Conservation (phyloP, 2,113 vertebrate species). For the Malurus melanocephalus region DNA sequence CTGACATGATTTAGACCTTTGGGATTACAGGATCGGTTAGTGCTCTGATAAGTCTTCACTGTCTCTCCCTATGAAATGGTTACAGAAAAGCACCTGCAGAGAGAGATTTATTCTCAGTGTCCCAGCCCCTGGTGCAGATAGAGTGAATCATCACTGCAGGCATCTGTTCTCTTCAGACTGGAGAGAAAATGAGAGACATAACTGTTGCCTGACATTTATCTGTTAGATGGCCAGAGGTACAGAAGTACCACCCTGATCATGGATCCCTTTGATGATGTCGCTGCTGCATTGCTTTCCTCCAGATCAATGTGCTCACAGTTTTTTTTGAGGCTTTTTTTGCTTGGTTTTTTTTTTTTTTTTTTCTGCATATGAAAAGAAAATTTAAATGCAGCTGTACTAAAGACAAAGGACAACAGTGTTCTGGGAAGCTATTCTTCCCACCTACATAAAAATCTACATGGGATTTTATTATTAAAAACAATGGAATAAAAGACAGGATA, state of each 20-base stretch:
- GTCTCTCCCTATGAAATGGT: background rate
- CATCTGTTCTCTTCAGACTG: background rate
- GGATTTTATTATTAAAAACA: background rate
- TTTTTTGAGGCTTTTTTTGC: fast-evolving
- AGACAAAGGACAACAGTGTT: background rate
- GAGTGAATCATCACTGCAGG: background rate
- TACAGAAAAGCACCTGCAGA: background rate
- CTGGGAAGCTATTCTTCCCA: background rate
- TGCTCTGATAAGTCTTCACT: background rate
- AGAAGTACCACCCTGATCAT: background rate
- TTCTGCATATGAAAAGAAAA: background rate
- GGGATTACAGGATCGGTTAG: background rate
- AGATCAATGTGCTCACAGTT: fast-evolving
- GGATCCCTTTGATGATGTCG: background rate
- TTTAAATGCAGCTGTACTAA: background rate
- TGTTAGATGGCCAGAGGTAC: background rate
- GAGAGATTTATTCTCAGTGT: background rate
- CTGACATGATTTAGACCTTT: background rate
- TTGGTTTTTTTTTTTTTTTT: background rate
- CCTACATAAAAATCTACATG: background rate
- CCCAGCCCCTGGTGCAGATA: background rate
- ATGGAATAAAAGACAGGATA: background rate
- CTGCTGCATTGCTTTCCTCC: background rate
- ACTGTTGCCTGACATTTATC: background rate
- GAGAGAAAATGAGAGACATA: background rate